A percentile compares a stretch with the other conserved stretches of the same genome.
These are phyloP conservation scores for Pomacea canaliculata DNA, from an alignment of 2,888 invertebrate genomes.

Conservation along the genomic window DNA sequence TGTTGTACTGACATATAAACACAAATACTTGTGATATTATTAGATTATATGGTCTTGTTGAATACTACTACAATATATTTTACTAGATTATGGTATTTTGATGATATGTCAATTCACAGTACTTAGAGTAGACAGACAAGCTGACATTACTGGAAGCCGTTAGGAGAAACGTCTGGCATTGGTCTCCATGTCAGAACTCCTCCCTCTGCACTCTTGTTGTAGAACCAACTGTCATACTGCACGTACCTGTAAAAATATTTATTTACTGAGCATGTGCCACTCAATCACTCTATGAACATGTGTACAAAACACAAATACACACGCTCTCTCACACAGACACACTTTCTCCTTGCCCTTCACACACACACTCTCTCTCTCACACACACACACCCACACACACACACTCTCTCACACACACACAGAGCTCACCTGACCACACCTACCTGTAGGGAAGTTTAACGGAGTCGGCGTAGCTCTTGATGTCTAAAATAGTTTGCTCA, in stretches of 20 bases:
- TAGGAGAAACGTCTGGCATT: constrained; percentile 38
- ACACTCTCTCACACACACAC: not conserved
- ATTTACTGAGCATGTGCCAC: no score
- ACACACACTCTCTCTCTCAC: not conserved
- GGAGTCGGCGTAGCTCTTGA: constrained; percentile 23
- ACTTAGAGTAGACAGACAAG: no score
- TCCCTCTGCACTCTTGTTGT: constrained; percentile 39
- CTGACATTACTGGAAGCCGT: constrained; percentile 39
- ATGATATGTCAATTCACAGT: no score
- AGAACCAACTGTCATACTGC: constrained; percentile 53
- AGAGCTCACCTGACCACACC: not conserved
- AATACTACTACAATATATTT: no score
- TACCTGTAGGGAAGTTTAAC: constrained; percentile 1
- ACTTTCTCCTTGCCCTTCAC: no score
- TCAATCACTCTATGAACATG: no score
- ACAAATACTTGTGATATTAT: no score
- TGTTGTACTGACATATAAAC: no score
- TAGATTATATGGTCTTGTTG: no score
- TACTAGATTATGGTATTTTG: no score
- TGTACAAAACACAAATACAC: no score
- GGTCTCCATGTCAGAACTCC: constrained; percentile 44
- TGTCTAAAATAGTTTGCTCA: constrained; percentile 50
- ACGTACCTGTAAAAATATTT: constrained; percentile 37
- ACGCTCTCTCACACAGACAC: no score
- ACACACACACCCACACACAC: not conserved